A percentile compares a stretch with the other conserved stretches of the same genome.
phyloP scores from a whole-genome alignment of 2,888 invertebrate genomes.

The Vannuccia rotundouncinata region DNA sequence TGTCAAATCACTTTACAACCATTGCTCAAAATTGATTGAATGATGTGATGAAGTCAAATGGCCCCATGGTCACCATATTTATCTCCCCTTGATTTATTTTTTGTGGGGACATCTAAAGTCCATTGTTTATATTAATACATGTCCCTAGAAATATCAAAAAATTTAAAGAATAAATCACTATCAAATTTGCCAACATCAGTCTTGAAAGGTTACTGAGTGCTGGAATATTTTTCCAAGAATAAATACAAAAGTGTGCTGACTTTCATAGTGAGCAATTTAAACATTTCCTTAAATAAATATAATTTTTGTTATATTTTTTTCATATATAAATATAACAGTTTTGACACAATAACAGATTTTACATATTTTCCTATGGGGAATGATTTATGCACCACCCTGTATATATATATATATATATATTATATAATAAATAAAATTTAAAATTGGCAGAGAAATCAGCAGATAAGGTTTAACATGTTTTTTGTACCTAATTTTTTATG shows the following conservation, averaged over 20 bases:
- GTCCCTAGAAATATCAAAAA: not conserved
- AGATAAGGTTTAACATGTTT: too few relatives aligned
- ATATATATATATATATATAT: too few relatives aligned
- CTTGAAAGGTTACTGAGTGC: not conserved
- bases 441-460: too few relatives aligned
- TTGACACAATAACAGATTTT: not conserved
- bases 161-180: not conserved
- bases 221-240: not conserved
- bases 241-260: not conserved
- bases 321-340: not conserved
- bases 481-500: too few relatives aligned
- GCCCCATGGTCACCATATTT: not conserved
- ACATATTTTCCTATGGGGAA: not conserved
- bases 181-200: not conserved
- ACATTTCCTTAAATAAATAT: not conserved
- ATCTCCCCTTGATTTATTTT: not conserved
- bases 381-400: not conserved
- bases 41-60: not conserved
- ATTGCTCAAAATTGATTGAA: not conserved
- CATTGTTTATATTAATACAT: not conserved
- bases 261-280: not conserved
- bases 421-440: too few relatives aligned
- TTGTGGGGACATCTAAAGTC: not conserved
- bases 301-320: not conserved
- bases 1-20: not conserved